Evolutionary conservation across 2,797 vertebrate species (phyloP).

Genomic region (Falco peregrinus): DNA sequence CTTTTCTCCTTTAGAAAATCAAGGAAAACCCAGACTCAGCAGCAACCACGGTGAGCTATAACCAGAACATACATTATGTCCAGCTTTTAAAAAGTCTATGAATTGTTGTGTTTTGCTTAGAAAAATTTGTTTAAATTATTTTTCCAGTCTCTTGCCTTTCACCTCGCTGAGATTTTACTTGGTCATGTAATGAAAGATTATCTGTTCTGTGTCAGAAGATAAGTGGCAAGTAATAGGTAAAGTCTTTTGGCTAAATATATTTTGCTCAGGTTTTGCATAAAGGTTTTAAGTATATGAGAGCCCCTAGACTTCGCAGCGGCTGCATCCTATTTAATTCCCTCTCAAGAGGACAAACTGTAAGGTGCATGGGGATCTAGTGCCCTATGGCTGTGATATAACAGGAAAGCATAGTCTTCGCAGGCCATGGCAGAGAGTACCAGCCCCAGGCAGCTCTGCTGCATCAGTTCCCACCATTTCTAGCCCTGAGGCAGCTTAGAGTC

Average conservation of each 20-base stretch:
- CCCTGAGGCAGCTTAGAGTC: slow-evolving; percentile 14
- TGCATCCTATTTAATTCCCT: neutral
- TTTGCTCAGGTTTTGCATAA: neutral
- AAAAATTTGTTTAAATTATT: neutral
- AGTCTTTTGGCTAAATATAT: neutral
- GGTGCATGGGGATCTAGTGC: neutral
- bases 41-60: slow-evolving; percentile 71
- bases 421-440: neutral
- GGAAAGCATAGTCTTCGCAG: neutral
- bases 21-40: slow-evolving; percentile 55
- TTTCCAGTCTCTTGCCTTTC: neutral
- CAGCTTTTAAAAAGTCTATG: neutral
- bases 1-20: slow-evolving; percentile 80
- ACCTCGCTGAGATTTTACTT: neutral
- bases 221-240: neutral
- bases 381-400: slow-evolving; percentile 5
- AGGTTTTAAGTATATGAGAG: neutral
- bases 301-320: neutral
- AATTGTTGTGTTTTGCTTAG: neutral
- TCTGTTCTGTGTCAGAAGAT: neutral
- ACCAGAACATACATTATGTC: neutral
- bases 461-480: slow-evolving; percentile 13
- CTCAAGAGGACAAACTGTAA: neutral
- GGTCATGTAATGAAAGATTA: neutral
- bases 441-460: slow-evolving; percentile 13